Percentiles rank a stretch among this genome's conserved stretches.
These are phyloP conservation scores for Baccha elongata DNA, from an alignment of 2,888 invertebrate species.

Conservation along the genomic window DNA sequence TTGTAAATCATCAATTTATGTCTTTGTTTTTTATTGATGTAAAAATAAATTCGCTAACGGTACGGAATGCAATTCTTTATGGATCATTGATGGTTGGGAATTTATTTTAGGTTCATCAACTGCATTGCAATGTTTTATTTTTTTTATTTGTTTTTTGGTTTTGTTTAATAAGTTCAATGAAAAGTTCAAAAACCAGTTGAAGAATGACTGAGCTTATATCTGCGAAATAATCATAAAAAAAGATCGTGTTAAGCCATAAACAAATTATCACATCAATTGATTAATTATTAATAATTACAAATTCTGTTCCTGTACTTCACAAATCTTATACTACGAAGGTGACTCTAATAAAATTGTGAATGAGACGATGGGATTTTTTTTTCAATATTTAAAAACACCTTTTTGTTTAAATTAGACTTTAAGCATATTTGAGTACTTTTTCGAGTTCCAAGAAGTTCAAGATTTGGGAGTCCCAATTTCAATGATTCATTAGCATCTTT, in stretches of 20 bases:
- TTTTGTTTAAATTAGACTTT: not conserved
- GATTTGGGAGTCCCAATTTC: conserved; percentile 13
- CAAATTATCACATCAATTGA: no score
- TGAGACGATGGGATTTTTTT: conserved; percentile 2
- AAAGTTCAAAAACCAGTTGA: not conserved
- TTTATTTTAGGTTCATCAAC: conserved; percentile 11
- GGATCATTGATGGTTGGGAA: not conserved
- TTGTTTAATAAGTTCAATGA: not conserved
- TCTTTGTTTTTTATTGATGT: conserved; percentile 2
- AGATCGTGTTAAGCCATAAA: not conserved
- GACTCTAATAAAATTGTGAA: not conserved
- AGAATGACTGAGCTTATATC: not conserved
- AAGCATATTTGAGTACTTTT: not conserved
- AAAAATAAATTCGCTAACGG: conserved; percentile 27
- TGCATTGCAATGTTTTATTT: not conserved
- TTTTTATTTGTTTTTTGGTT: not conserved
- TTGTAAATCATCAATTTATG: conserved; percentile 28
- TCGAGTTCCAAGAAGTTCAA: conserved; percentile 14
- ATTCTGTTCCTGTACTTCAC: conserved; percentile 1
- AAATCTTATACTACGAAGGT: not conserved
- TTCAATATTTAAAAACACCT: not conserved
- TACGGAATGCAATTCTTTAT: not conserved
- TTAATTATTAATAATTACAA: conserved; percentile 4
- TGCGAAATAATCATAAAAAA: not conserved
- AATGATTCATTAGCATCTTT: conserved; percentile 5